phyloP scores from a whole-genome alignment of 2,113 vertebrate genomes.

The Geococcyx californianus region DNA sequence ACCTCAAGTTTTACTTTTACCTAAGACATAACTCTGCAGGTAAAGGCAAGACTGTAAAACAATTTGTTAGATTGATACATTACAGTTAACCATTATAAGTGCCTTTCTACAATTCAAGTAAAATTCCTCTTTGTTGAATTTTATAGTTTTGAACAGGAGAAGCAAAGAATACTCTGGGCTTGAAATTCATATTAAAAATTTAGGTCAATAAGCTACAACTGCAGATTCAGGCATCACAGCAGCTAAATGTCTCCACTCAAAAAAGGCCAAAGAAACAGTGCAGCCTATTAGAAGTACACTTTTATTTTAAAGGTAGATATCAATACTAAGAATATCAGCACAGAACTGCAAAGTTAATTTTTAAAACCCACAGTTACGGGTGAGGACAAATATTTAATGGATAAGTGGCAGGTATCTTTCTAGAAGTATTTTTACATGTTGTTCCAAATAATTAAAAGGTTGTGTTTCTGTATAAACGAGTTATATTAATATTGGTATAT shows the following conservation, averaged over 20 bases:
- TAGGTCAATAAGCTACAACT: background rate
- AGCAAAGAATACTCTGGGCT: background rate
- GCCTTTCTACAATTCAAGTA: background rate
- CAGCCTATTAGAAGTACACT: background rate
- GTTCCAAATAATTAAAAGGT: background rate
- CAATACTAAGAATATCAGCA: background rate
- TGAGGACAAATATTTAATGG: background rate
- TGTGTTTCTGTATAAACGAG: background rate
- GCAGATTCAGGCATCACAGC: background rate
- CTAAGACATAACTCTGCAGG: constrained; percentile 43
- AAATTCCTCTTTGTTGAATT: background rate
- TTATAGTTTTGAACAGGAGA: background rate
- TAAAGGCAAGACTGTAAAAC: background rate
- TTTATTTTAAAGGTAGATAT: background rate
- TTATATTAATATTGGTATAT: background rate
- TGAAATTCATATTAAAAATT: background rate
- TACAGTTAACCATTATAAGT: background rate
- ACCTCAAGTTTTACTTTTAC: background rate
- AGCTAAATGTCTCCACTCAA: background rate
- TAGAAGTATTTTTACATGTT: background rate
- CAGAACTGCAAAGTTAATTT: background rate
- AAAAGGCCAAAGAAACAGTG: background rate
- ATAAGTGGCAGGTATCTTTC: background rate
- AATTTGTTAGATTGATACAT: background rate
- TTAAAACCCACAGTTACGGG: background rate